A percentile compares a stretch with the other conserved stretches of the same genome.
Evolutionary conservation across 2,797 vertebrate species (phyloP).

Genomic region (Heliangelus exortis): DNA sequence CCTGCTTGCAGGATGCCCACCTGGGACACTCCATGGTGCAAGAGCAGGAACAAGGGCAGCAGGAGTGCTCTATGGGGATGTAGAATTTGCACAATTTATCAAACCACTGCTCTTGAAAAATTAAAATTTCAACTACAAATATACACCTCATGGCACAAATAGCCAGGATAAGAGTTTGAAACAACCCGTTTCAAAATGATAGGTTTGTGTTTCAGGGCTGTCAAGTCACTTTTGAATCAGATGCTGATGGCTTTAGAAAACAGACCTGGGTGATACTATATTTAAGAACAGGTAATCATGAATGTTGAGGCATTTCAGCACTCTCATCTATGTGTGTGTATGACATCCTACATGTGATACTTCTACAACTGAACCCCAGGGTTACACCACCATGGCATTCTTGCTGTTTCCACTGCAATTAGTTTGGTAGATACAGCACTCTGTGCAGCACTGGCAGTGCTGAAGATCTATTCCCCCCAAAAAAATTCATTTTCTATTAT

Average conservation of each 20-base stretch:
- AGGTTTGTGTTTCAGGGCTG: background rate
- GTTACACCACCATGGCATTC: background rate
- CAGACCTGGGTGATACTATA: background rate
- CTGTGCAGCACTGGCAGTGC: background rate
- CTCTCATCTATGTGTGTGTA: background rate
- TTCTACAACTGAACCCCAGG: background rate
- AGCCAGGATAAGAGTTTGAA: background rate
- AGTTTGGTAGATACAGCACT: background rate
- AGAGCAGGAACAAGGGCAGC: background rate
- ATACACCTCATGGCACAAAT: background rate
- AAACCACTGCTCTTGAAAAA: background rate
- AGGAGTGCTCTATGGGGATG: background rate
- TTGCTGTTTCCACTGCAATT: background rate
- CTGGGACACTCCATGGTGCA: background rate
- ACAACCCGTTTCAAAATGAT: background rate
- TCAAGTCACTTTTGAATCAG: background rate
- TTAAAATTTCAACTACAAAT: background rate
- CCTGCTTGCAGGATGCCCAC: conserved; percentile 6
- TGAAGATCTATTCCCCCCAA: background rate
- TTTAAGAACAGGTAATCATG: background rate
- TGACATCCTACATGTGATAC: background rate
- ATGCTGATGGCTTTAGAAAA: background rate
- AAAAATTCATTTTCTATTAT: background rate
- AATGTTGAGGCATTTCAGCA: background rate
- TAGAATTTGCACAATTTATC: background rate